Percentiles rank a stretch among this genome's conserved stretches.
phyloP scores from a whole-genome alignment of 2,888 invertebrate genomes.

The Spisula subtruncata region DNA sequence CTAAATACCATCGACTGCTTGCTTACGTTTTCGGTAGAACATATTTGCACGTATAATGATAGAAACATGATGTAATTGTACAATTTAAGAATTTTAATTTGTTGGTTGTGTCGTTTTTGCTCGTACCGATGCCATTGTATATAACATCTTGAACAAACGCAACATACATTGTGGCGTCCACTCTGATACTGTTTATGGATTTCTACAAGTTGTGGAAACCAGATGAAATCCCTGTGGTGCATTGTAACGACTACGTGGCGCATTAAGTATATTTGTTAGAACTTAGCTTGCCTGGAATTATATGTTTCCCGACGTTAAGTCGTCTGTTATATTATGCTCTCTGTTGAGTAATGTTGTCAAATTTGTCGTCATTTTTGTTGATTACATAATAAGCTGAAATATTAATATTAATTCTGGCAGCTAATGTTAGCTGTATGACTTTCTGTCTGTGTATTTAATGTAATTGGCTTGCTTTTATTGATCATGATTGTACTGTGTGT shows the following conservation, averaged over 20 bases:
- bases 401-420: background rate
- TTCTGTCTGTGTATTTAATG: background rate
- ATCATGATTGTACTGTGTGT: no score
- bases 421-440: background rate
- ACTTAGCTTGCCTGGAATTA: constrained; percentile 5
- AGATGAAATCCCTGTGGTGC: background rate
- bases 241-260: background rate
- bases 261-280: constrained; percentile 5
- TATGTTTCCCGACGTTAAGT: background rate
- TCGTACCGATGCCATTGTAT: background rate
- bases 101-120: background rate
- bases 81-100: background rate
- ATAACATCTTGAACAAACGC: background rate
- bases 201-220: background rate
- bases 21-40: background rate
- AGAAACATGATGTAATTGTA: background rate
- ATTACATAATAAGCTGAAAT: background rate
- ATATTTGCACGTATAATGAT: background rate
- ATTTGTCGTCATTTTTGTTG: background rate
- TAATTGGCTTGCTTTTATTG: no score
- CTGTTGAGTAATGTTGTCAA: background rate
- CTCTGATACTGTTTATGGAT: background rate
- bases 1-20: background rate
- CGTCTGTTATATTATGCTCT: background rate
- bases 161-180: background rate